Evolutionary conservation across 2,797 vertebrate species (phyloP).

Genomic region (Paedocypris micromegethes): DNA sequence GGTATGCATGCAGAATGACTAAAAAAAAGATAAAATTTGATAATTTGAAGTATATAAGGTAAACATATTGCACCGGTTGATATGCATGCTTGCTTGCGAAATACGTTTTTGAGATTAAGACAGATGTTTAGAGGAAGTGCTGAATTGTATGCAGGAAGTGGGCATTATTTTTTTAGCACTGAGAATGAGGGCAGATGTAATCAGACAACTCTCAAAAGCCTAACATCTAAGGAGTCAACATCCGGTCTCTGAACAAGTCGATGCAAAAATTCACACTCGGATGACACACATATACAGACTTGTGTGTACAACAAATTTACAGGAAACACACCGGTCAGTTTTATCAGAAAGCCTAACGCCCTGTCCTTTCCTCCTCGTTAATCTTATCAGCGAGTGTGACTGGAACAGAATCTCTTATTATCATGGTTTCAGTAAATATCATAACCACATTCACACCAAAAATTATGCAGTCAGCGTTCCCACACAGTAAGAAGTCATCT

Average conservation of each 20-base stretch:
- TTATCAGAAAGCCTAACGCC: conserved; percentile 19
- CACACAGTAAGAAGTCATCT: no score
- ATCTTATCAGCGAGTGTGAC: conserved; percentile 35
- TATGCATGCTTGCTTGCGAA: conserved; percentile 1
- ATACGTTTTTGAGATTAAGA: conserved; percentile 33
- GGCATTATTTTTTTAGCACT: conserved; percentile 1
- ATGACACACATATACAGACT: not conserved
- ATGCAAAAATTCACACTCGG: not conserved
- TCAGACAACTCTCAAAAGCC: conserved; percentile 37
- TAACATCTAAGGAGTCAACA: conserved; percentile 16
- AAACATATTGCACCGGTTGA: conserved; percentile 19
- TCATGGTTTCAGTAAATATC: no score
- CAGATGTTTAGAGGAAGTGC: conserved; percentile 29
- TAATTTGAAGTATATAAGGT: conserved; percentile 55
- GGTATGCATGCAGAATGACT: not conserved
- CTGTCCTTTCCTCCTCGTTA: conserved; percentile 40
- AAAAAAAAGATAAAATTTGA: no score
- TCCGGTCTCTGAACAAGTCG: conserved; percentile 9
- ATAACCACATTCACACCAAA: not conserved
- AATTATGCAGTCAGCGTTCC: not conserved
- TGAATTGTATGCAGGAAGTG: conserved; percentile 33
- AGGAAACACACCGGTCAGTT: not conserved
- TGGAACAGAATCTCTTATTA: not conserved
- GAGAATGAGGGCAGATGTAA: conserved; percentile 22
- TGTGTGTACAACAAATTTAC: not conserved